phyloP scores from a whole-genome alignment of 2,888 invertebrate genomes.

The Silvanus unidentatus region DNA sequence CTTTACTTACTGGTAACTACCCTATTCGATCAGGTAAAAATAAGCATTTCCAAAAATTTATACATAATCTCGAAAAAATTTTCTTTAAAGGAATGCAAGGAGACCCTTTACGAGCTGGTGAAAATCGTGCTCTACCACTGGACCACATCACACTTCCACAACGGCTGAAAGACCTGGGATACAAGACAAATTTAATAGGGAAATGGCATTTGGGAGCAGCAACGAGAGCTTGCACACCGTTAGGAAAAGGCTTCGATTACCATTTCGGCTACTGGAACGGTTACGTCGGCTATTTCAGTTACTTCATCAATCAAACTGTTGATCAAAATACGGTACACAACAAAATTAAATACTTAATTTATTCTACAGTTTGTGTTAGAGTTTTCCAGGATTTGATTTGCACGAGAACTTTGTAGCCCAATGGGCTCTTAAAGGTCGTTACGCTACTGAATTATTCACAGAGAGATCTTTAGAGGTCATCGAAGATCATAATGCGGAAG shows the following conservation, averaged over 20 bases:
- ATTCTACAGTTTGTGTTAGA: no score
- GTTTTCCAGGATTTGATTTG: slow-evolving; percentile 47
- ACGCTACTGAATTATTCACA: slow-evolving; percentile 67
- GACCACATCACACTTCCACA: slow-evolving; percentile 49
- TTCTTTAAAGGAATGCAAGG: slow-evolving; percentile 62
- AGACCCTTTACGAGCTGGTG: slow-evolving; percentile 58
- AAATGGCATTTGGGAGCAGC: slow-evolving; percentile 84
- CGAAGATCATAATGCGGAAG: slow-evolving; percentile 49
- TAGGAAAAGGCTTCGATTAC: slow-evolving; percentile 67
- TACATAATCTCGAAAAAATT: no score
- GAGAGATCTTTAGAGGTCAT: slow-evolving; percentile 60
- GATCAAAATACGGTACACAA: no score
- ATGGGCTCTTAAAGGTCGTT: slow-evolving; percentile 51
- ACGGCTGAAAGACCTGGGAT: slow-evolving; percentile 61
- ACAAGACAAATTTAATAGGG: slow-evolving; percentile 70
- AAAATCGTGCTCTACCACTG: slow-evolving; percentile 64
- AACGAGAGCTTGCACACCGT: slow-evolving; percentile 60
- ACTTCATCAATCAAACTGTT: slow-evolving; percentile 8
- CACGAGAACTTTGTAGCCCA: slow-evolving; percentile 43
- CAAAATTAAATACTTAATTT: no score
- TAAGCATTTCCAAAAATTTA: no score
- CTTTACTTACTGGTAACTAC: slow-evolving; percentile 79
- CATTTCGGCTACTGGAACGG: slow-evolving; percentile 84
- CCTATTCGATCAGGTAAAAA: slow-evolving; percentile 76
- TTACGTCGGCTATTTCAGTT: slow-evolving; percentile 69